Base-by-base conservation (phyloP, 2,797 vertebrate species). In the Hypotaenidia okinawae region DNA sequence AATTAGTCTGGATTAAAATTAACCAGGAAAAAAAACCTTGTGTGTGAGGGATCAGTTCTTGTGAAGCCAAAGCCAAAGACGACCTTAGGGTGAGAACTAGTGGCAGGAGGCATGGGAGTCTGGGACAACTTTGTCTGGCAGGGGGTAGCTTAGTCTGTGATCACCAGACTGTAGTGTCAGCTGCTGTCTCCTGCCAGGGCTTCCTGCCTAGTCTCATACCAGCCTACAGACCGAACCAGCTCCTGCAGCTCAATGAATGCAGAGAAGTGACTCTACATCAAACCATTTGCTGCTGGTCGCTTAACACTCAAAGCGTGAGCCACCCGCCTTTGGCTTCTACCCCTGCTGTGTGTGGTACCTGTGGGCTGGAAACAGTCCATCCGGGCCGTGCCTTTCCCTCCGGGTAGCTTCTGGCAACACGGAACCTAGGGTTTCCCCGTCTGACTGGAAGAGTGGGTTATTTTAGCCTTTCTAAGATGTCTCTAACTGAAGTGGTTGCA, bases 341-440 rank as follows among this genome's bases (percentile, higher is more conserved):
- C 43, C 68, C 6, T 35, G 41, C 58, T 0, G 0, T 0, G 1
- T 0, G 0, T 0, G 0, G 70, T 45, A 33, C 80, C 61, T 86
- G 85, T 57, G 94, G 47, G 66, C 93, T 96, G 91, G 93, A 95
- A 81, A 63, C 5, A 5, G 13, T 87, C 89, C 89, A 85, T 39
- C 66, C 47, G 69, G 54, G 84, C 73, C 0, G 0, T 93, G 83
- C 74, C 70, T 88, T 79, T 54, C 80, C 85, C 74, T 93, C 83
- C 54, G 87, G 70, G 77, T 6, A 64, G 74, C 59, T 86, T 77
- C 43, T 94, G 74, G 59, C 59, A 84, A 6, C 1, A n/a, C 63
- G 87, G 70, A 90, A 49, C 32, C 33, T 52, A 16, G 0, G 1
- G 57, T 86, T 94, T 87, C 85, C 61, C 80, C 0, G 67, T 74